Base-by-base conservation (phyloP, 2,113 vertebrate species). In the Hyaena hyaena region DNA sequence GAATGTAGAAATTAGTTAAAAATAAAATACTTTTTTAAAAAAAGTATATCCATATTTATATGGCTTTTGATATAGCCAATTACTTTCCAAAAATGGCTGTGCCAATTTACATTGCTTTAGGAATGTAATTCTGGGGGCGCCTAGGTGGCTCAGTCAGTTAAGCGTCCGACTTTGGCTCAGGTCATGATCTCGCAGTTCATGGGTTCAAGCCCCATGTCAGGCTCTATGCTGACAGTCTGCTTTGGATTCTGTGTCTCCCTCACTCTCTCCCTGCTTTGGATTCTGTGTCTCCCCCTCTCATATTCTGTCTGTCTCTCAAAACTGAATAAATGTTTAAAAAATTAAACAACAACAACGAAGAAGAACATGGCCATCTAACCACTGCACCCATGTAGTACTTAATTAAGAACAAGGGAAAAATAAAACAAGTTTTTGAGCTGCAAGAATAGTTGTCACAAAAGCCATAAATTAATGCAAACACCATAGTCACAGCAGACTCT, bases 361-460 rank as follows among this genome's bases (percentile, higher is more conserved):
- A 39, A 87, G 80, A 69, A 81, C 16, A 28, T 95, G 48, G 26
- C 50, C 35, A 33, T 66, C 39, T 80, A 81, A 31, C 39, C 50
- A 61, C 33, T 11, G 5, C 8, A 43, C 63, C 10, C 11, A 28
- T 23, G 9, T n/a, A 61, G 24, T 84, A 24, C 39, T 73, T 87
- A 48, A 16, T 24, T 80, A 93, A 95, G 50, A 80, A 28, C 21
- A 35, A 73, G 45, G 55, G 81, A 63, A 50, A 68, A 76, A 66
- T 89, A 82, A 96, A 88, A 80, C 50, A 90, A 77, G 69, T 23
- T 91, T 91, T 76, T 82, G 68, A 71, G 8, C 39, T 97, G 68
- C 53, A 16, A 77, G 73, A 92, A 33, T 71, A 79, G 14, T 50
- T 96, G 68, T 88, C 35, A 73, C 43, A 69, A 63, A 82, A 97